Evolutionary conservation across 2,113 vertebrate genomes (phyloP).

Genomic region (Oxyruncus cristatus): DNA sequence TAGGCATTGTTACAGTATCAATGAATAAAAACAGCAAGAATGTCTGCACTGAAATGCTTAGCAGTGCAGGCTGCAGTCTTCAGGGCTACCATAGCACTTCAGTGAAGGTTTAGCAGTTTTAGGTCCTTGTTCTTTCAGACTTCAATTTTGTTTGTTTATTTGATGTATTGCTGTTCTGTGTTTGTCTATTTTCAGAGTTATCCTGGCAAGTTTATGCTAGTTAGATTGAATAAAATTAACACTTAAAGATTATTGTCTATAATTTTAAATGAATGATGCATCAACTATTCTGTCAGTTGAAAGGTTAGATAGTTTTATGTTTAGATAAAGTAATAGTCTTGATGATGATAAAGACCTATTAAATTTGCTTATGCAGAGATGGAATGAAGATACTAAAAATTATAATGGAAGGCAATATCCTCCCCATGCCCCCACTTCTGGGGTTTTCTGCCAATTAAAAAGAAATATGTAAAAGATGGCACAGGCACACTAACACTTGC

Average conservation of each 20-base stretch:
- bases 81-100: background rate
- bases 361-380: background rate
- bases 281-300: slow-evolving; percentile 11
- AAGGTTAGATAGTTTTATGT: background rate
- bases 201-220: background rate
- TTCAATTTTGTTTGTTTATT: background rate
- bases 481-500: background rate
- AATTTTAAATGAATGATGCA: background rate
- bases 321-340: background rate
- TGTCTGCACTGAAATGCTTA: background rate
- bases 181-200: background rate
- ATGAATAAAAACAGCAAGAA: background rate
- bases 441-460: background rate
- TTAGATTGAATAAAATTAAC: background rate
- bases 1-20: background rate
- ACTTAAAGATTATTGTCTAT: slow-evolving; percentile 4
- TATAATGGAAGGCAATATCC: background rate
- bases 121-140: background rate
- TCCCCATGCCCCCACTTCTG: background rate
- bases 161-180: background rate
- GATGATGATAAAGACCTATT: background rate
- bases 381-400: background rate
- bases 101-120: background rate
- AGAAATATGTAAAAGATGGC: background rate
- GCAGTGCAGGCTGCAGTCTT: background rate